These are phyloP conservation scores for Neomorphus geoffroyi DNA, from an alignment of 2,797 vertebrate genomes.

Conservation along the genomic window DNA sequence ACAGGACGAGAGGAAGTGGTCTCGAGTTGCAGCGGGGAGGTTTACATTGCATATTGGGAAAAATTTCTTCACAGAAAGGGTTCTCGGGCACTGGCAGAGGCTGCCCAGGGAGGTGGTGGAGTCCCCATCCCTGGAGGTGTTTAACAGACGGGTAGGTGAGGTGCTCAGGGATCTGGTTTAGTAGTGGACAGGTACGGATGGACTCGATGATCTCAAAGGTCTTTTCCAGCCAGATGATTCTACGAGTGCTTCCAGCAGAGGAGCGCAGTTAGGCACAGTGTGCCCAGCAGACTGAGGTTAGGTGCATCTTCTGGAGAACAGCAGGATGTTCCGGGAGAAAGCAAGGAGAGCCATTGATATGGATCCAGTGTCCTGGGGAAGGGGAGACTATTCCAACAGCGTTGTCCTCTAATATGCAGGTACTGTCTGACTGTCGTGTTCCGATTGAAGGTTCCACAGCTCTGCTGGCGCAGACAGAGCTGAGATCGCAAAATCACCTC, in stretches of 20 bases:
- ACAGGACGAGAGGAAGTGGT: no score
- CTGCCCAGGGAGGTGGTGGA: no score
- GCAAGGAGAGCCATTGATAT: not conserved
- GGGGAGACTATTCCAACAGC: not conserved
- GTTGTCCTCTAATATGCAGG: fast-evolving
- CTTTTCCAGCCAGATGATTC: no score
- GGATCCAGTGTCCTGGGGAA: not conserved
- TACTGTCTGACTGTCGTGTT: not conserved
- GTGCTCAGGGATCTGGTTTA: no score
- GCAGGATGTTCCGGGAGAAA: not conserved
- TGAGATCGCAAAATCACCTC: fast-evolving
- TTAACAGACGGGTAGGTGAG: no score
- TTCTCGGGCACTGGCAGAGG: no score
- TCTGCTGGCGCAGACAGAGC: not conserved
- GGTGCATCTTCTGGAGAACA: not conserved
- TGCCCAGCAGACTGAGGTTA: not conserved
- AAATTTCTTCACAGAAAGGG: no score
- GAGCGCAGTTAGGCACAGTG: fast-evolving
- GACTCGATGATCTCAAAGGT: no score
- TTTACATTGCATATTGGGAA: no score
- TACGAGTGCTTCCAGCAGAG: not conserved
- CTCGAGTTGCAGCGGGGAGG: no score
- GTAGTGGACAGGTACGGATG: no score
- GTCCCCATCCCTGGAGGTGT: no score
- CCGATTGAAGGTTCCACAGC: not conserved